A percentile compares a stretch with the other conserved stretches of the same genome.
These are phyloP conservation scores for Hybognathus amarus DNA, from an alignment of 2,797 vertebrate genomes.

Conservation along the genomic window DNA sequence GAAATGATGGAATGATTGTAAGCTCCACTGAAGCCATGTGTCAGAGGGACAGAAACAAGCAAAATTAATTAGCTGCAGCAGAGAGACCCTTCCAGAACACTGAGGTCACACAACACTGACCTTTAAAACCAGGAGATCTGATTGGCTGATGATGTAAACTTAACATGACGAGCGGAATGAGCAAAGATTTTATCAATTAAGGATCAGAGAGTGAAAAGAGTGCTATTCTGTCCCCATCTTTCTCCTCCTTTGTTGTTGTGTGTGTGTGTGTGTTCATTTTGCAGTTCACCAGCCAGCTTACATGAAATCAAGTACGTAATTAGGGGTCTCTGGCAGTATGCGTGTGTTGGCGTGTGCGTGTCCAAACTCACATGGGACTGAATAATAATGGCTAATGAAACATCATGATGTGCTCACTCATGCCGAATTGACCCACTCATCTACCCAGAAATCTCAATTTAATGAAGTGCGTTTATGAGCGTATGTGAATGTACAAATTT, in stretches of 20 bases:
- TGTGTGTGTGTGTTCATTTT: conserved; percentile 2
- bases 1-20: conserved; percentile 63
- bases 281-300: conserved; percentile 32
- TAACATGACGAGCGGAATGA: conserved; percentile 28
- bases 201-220: not conserved
- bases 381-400: conserved; percentile 39
- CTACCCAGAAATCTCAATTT: conserved; percentile 26
- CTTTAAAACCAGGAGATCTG: conserved; percentile 39
- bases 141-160: conserved; percentile 39
- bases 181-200: conserved; percentile 18
- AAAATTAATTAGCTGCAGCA: conserved; percentile 48
- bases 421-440: not conserved
- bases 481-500: not conserved
- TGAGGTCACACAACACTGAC: conserved; percentile 42
- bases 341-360: not conserved
- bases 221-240: not conserved
- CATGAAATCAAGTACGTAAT: conserved; percentile 24
- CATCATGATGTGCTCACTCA: conserved; percentile 40
- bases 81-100: conserved; percentile 43
- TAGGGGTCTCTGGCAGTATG: not conserved
- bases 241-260: not conserved
- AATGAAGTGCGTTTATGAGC: conserved; percentile 6
- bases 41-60: conserved; percentile 49
- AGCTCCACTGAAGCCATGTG: conserved; percentile 48
- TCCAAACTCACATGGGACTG: conserved; percentile 2